These are phyloP conservation scores for Prionailurus viverrinus DNA, from an alignment of 2,113 vertebrate species.

Conservation along the genomic window DNA sequence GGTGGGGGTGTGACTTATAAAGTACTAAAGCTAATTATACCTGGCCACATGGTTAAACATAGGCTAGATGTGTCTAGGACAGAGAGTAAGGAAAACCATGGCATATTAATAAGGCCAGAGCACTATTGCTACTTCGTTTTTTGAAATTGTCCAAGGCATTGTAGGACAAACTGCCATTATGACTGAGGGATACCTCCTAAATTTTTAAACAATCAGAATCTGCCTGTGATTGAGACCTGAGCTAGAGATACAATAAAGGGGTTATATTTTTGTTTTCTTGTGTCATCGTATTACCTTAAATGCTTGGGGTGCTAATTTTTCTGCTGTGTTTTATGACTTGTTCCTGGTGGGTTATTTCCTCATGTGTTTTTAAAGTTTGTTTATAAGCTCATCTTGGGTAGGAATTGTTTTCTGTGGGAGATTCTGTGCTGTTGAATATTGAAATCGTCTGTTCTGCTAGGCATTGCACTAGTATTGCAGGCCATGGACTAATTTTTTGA, in stretches of 20 bases:
- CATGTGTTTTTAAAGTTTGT: slow-evolving; percentile 10
- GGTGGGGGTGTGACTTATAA: background rate
- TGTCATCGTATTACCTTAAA: background rate
- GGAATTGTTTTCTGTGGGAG: background rate
- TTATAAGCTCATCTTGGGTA: background rate
- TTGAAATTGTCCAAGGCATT: background rate
- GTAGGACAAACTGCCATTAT: background rate
- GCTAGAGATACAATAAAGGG: background rate
- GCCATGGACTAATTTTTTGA: background rate
- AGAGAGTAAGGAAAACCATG: background rate
- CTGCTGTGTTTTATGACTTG: background rate
- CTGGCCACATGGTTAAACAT: background rate
- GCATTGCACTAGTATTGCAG: background rate
- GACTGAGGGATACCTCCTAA: background rate
- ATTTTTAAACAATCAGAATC: background rate
- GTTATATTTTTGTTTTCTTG: background rate
- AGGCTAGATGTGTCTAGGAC: background rate
- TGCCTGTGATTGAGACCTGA: background rate
- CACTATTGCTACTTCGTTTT: background rate
- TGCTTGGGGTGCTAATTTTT: background rate
- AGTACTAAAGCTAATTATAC: background rate
- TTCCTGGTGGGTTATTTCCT: background rate
- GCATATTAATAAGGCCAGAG: background rate
- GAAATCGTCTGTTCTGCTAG: background rate
- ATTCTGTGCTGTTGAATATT: background rate